Base-by-base conservation (phyloP, 2,888 invertebrate species). In the Chorisops tibialis region DNA sequence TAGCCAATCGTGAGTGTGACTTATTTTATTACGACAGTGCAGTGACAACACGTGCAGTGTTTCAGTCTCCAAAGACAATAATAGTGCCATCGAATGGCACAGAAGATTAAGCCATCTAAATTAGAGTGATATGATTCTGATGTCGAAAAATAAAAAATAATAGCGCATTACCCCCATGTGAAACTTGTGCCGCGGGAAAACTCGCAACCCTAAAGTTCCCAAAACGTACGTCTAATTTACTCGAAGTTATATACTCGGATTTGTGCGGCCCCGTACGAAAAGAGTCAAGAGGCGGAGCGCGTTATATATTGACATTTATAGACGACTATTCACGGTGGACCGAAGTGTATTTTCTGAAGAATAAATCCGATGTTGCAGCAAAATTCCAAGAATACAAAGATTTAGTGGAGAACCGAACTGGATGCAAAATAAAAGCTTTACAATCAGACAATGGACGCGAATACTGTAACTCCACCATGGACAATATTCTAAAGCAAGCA, bases 371-470 rank as follows among this genome's bases (percentile, higher is more conserved):
- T n/a, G 58, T 37, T 7, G 16, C 30, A 14, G 30, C n/a, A 14
- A 18, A 9, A 11, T 58, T 58, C 14, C 18, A n/a, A 18, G 30
- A 45, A 6, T 58, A 37, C 24, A 47, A 58, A 21, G 51, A 18
- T 7, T 37, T 14, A 21, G 62, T 56, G 38, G 21, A 66, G 62
- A 62, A 39, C 50, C 35, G 50, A 56, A 24, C 66, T 47, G 68
- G 66, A n/a, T 12, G 41, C 30, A 35, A 19, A 19, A 47, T 47
- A n/a, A 30, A 58, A 16, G 7, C 16, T 24, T 14, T 45, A 9
- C 24, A 47, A 58, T 37, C 58, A 3, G 60, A 60, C 14, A 60
- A 58, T 19, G 58, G 47, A 1, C 3, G n/a, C 16, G 58, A 58
- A 35, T 58, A 22, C 16, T 24, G 11, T 11, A 58, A 47, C 35